Conservation (phyloP, 1,140 invertebrate species). For the Zelostemma sp. region DNA sequence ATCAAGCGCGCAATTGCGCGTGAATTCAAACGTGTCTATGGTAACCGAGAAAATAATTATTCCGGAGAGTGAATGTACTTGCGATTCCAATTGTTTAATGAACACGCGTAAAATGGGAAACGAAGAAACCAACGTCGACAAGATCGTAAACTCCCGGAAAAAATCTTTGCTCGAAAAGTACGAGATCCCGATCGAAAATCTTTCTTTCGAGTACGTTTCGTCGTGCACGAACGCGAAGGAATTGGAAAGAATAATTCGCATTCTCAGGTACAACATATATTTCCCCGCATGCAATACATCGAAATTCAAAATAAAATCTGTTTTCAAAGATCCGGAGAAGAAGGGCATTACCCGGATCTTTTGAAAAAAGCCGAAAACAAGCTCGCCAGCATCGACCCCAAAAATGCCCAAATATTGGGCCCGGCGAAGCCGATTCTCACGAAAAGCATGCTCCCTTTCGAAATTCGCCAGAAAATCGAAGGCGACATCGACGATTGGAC, state of each 20-base stretch:
- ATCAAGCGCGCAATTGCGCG: constrained; percentile 16
- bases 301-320: not conserved
- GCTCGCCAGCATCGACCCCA: constrained; percentile 69
- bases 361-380: constrained; percentile 71
- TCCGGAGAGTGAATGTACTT: too few relatives aligned
- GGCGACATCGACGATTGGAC: constrained; percentile 68
- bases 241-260: constrained; percentile 73
- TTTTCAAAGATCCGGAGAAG: constrained; percentile 74
- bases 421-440: constrained; percentile 67
- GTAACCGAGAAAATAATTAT: too few relatives aligned
- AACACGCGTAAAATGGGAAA: constrained; percentile 17
- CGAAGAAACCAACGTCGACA: constrained; percentile 15
- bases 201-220: constrained; percentile 73
- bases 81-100: too few relatives aligned
- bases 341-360: constrained; percentile 76
- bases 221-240: constrained; percentile 69
- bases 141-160: not conserved
- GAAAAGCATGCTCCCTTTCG: constrained; percentile 57
- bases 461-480: constrained; percentile 64
- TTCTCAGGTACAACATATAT: constrained; percentile 71
- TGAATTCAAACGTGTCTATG: constrained; percentile 21
- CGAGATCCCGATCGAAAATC: constrained; percentile 71
- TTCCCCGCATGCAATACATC: too few relatives aligned
- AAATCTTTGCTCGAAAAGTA: constrained; percentile 70
- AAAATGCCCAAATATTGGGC: constrained; percentile 69